These are phyloP conservation scores for Melanotaenia nigrans DNA, from an alignment of 2,797 vertebrate genomes.

Conservation along the genomic window DNA sequence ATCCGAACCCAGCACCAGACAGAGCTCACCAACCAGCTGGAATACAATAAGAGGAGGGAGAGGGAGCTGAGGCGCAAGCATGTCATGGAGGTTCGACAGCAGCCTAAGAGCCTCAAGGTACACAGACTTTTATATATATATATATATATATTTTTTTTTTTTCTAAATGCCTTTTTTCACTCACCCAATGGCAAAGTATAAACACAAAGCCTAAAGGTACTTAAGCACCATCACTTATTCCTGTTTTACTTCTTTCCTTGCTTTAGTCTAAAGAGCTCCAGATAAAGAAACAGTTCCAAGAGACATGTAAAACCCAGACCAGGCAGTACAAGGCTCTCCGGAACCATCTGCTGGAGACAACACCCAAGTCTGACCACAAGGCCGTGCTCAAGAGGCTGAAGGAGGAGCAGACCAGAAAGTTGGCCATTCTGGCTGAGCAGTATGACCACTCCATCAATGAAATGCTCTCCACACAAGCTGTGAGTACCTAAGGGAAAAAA, in stretches of 20 bases:
- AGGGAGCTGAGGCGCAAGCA: conserved; percentile 96
- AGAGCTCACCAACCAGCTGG: conserved; percentile 98
- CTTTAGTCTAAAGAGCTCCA: conserved; percentile 95
- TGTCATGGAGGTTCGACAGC: conserved; percentile 96
- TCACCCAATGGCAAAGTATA: not conserved
- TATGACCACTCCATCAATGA: conserved; percentile 99
- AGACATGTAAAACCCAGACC: conserved; percentile 98
- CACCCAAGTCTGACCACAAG: conserved; percentile 98
- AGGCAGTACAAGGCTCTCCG: conserved; percentile 98
- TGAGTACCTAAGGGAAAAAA: conserved; percentile 75
- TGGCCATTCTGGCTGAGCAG: conserved; percentile 93
- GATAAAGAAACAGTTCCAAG: conserved; percentile 99
- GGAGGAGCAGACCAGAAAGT: conserved; percentile 93
- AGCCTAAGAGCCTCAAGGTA: conserved; percentile 97
- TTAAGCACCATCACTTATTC: not conserved
- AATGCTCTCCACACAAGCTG: conserved; percentile 98
- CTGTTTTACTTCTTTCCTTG: not conserved
- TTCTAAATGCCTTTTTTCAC: not conserved
- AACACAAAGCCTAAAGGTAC: not conserved
- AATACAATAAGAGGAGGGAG: conserved; percentile 98
- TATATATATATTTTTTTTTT: not conserved
- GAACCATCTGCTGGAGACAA: conserved; percentile 96
- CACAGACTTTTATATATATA: not conserved
- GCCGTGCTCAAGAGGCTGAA: conserved; percentile 97
- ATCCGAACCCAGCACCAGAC: conserved; percentile 99